Evolutionary conservation across 2,113 vertebrate genomes (phyloP).

Genomic region (Dromaius novaehollandiae): DNA sequence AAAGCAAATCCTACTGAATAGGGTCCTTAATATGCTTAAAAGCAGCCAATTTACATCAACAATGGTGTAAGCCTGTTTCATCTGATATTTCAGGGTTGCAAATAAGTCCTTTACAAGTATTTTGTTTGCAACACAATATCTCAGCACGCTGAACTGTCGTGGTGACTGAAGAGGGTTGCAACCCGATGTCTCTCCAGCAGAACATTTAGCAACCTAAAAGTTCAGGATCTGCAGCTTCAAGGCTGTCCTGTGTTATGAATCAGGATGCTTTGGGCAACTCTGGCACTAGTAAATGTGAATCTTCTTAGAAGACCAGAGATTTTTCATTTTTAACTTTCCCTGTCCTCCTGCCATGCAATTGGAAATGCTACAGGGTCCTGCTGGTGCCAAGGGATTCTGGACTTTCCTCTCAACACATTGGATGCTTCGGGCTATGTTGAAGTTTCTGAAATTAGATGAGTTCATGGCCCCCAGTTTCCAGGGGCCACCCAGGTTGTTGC

Average conservation of each 20-base stretch:
- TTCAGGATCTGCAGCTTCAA: neutral
- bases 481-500: constrained; percentile 36
- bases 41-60: constrained; percentile 28
- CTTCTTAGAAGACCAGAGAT: neutral
- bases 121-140: neutral
- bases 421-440: constrained; percentile 8
- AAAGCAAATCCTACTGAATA: constrained; percentile 22
- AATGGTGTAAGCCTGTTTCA: neutral
- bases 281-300: neutral
- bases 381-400: neutral
- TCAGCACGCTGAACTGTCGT: neutral
- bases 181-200: neutral
- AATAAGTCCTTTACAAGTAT: constrained; percentile 10
- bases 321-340: neutral
- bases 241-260: neutral
- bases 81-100: constrained; percentile 8
- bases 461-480: constrained; percentile 9
- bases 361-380: neutral
- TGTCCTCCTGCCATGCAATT: neutral
- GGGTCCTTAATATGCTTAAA: neutral
- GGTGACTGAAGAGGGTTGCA: neutral
- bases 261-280: neutral
- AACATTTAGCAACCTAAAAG: neutral
- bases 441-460: constrained; percentile 42
- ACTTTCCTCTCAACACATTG: neutral